A percentile compares a stretch with the other conserved stretches of the same genome.
phyloP scores from a whole-genome alignment of 2,113 vertebrate genomes.

The Ochotona curzoniae region DNA sequence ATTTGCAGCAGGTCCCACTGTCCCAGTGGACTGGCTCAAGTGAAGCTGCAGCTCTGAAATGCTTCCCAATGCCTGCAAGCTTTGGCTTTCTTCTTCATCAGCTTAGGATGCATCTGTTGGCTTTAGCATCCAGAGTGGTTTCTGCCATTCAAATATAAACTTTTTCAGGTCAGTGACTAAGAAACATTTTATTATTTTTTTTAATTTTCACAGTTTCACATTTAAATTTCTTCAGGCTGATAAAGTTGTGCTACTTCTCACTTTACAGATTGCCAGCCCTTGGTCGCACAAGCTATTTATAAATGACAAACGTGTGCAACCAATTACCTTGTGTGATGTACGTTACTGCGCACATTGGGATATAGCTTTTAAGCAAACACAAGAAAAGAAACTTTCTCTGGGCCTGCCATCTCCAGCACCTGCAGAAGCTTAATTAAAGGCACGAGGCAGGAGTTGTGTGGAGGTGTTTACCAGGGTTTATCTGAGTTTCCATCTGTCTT shows the following conservation, averaged over 20 bases:
- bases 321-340: conserved; percentile 46
- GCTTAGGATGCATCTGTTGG: neutral
- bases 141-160: neutral
- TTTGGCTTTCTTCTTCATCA: conserved; percentile 16
- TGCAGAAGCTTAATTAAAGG: conserved; percentile 42
- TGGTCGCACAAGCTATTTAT: conserved; percentile 43
- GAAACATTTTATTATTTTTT: conserved; percentile 41
- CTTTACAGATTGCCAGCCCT: neutral
- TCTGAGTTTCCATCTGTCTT: neutral
- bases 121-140: neutral
- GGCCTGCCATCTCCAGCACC: neutral
- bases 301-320: conserved; percentile 27
- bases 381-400: neutral
- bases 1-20: neutral
- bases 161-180: neutral
- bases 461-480: neutral
- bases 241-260: neutral
- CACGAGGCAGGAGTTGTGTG: no score
- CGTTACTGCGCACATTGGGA: conserved; percentile 11
- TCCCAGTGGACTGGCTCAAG: neutral
- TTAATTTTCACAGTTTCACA: neutral
- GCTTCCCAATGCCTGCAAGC: neutral
- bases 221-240: neutral
- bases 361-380: conserved; percentile 50
- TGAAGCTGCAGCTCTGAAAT: neutral